Percentiles rank a stretch among this genome's conserved stretches.
Evolutionary conservation across 2,113 vertebrate species (phyloP).

Genomic region (Passer domesticus): DNA sequence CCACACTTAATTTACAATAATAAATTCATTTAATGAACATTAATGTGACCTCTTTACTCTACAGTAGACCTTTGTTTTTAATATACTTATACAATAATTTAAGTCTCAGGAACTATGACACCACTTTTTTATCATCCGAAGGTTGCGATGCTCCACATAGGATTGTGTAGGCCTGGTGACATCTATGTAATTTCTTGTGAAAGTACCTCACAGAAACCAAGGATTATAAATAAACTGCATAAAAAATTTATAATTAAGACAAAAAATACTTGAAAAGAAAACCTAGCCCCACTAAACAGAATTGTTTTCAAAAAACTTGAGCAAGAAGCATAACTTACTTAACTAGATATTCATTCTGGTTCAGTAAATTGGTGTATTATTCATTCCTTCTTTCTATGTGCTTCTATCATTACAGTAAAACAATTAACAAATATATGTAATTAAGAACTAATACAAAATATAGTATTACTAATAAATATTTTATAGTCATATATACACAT

Average conservation of each 20-base stretch:
- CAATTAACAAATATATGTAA: not conserved
- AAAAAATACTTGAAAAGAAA: not conserved
- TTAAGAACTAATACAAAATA: not conserved
- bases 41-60: not conserved
- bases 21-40: conserved; percentile 43
- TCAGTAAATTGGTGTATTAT: not conserved
- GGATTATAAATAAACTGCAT: not conserved
- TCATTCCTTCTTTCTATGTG: not conserved
- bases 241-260: not conserved
- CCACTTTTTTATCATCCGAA: not conserved
- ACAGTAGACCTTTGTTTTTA: conserved; percentile 1
- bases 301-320: not conserved
- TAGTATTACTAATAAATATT: not conserved
- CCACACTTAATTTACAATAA: conserved; percentile 40
- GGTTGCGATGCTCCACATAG: not conserved
- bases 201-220: not conserved
- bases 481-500: not conserved
- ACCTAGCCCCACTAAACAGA: not conserved
- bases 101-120: not conserved
- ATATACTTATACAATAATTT: not conserved
- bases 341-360: not conserved
- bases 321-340: not conserved
- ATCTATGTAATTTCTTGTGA: not conserved
- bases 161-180: not conserved
- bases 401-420: not conserved